Base-by-base conservation (phyloP, 2,797 vertebrate species). In the Gallirallus australis region DNA sequence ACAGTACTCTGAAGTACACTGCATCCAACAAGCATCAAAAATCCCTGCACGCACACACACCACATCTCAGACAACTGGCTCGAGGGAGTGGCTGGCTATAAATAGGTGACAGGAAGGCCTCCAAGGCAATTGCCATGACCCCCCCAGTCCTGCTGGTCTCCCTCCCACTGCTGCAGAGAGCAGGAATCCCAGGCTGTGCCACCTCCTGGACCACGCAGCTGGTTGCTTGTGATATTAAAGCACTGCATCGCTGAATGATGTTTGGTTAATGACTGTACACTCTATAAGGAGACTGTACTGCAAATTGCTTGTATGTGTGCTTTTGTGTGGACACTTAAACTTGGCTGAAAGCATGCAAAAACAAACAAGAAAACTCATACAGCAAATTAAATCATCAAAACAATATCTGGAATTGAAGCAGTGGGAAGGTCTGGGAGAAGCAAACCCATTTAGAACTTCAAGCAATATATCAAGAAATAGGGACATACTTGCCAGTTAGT, bases 211-310 rank as follows among this genome's bases (percentile, higher is more conserved):
- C 15, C 66, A 4, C 10, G 4, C 1, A 3, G 12, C 8, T 3
- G n/a, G 20, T 14, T 20, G 25, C 2, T 2, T 16, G 65, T 11
- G 23, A 57, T 17, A 31, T 69, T 47, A 50, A 75, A 48, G 25
- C n/a, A 3, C 56, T 19, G 7, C 2, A 6, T 39, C 0, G 1
- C 7, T 1, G 24, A 57, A 10, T 2, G 15, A 11, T 12, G 33
- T 27, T 54, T 57, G 31, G 37, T 66, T 17, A 40, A 4, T 18
- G 50, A 19, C 83, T 45, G 17, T 35, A 6, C 6, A 21, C 13
- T 33, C 71, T 14, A 1, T 1, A 14, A 8, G 50, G 19, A 72
- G 12, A 20, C 33, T 16, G n/a, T 20, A 2, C 57, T 28, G 11
- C 42, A 48, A 3, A 3, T 16, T 57, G 27, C 40, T 33, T 25